These are phyloP conservation scores for Eumeta japonica DNA, from an alignment of 1,140 invertebrate genomes.

Conservation along the genomic window DNA sequence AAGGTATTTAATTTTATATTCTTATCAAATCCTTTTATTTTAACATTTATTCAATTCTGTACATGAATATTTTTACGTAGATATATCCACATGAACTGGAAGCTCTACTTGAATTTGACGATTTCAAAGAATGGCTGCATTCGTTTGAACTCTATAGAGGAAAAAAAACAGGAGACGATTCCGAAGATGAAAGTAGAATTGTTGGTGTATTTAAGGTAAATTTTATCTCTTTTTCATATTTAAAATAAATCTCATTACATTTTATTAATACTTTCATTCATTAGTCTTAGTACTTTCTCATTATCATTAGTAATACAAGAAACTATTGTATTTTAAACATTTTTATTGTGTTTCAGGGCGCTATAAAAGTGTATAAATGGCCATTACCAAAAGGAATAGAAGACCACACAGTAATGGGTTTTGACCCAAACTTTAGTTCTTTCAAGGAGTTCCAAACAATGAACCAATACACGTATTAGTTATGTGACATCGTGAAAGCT, in stretches of 20 bases:
- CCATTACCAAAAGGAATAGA: slow-evolving; percentile 76
- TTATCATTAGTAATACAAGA: too few relatives aligned
- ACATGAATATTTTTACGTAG: slow-evolving; percentile 62
- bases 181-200: slow-evolving; percentile 80
- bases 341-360: slow-evolving; percentile 62
- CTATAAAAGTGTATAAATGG: slow-evolving; percentile 85
- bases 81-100: slow-evolving; percentile 82
- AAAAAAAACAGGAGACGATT: slow-evolving; percentile 80
- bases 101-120: slow-evolving; percentile 71
- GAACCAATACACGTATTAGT: slow-evolving; percentile 87
- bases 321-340: too few relatives aligned
- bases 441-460: slow-evolving; percentile 82
- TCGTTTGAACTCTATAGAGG: slow-evolving; percentile 85
- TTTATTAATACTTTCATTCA: not conserved
- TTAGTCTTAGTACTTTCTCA: too few relatives aligned
- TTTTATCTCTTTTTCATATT: slow-evolving; percentile 7
- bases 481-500: slow-evolving; percentile 82
- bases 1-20: slow-evolving; percentile 19
- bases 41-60: not conserved
- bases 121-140: slow-evolving; percentile 84
- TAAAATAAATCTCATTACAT: slow-evolving; percentile 2
- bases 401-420: slow-evolving; percentile 72
- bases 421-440: slow-evolving; percentile 78
- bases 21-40: too few relatives aligned
- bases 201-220: slow-evolving; percentile 84